Base-by-base conservation (phyloP, 2,888 invertebrate genomes). In the Drosophila borealis region DNA sequence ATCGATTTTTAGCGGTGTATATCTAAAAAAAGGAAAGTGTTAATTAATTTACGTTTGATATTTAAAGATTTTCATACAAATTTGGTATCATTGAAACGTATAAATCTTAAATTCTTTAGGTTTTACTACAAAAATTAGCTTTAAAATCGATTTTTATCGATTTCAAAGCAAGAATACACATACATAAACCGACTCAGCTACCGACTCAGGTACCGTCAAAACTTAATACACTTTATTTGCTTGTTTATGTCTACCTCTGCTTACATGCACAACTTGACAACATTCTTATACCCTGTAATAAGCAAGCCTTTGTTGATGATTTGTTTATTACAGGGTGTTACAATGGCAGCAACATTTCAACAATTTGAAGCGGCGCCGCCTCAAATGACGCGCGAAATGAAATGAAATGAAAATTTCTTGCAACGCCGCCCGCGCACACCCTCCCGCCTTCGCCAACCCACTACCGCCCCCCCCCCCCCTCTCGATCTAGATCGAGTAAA, bases 381-480 rank as follows among this genome's bases (percentile, higher is more conserved):
- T 88, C 75, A 86, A 86, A 89, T 87, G 88, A 82, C 89, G 82
- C 89, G 80, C 80, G 80, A 87, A 84, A 84, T 84, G 79, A 87
- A 84, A 84, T 84, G 79, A 87, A 89, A 83, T 83, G 88, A 81
- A 83, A 86, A 80, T 83, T 82, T 70, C 71, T 63, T 59, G 50
- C 34, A 50, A 17, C 34, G 45, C 48, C 21, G n/a, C 36, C 21
- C 41, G 19, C 14, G 21, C 2, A 49, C 34, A 49, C 17, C 10
- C 33, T 1, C 8, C n/a, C 33, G 19, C 11, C 36, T 19, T 13
- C 13, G 21, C 21, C 36, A n/a, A 13, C 14, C 14, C 10, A 2
- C 9, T 14, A 39, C 17, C 39, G 8, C 9, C 13, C 11, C 44
- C 4, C 2, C 3, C 25, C 11, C 6, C 17, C 4, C 2, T 10